Base-by-base conservation (phyloP, 2,888 invertebrate genomes). In the Drosophila melanosoma region DNA sequence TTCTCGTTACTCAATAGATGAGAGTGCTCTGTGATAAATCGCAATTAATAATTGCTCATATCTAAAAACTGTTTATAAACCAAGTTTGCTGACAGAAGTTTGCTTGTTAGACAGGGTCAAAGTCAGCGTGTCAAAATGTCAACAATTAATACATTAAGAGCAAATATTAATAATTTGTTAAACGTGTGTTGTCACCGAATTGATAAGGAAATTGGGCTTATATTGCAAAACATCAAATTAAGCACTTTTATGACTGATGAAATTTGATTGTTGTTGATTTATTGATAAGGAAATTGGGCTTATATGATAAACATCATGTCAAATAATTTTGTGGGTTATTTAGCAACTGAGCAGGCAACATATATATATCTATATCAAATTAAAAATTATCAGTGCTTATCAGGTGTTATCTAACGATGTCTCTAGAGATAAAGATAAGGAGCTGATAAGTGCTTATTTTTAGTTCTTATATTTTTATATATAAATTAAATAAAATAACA, bases 401-500 rank as follows among this genome's bases (percentile, higher is more conserved):
- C 69, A 26, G 38, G 26, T 20, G 12, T 3, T 32, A 78, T 58
- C 70, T 73, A 80, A 81, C 60, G 81, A 77, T 66, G 73, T 66
- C 53, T 71, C 4, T n/a, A 11, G 17, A 56, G 76, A 52, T 60
- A 60, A 64, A 64, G 45, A 48, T 29, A 29, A 8, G 2, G 52
- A 23, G 7, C 23, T 45, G 45, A 45, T 15, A 45, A 15, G 1
- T 15, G 20, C 45, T 45, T 23, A 20, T 23, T 45, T 20, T 45
- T 23, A 15, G 20, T 1, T 23, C 20, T 20, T 45, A 23, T 23
- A 15, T 8, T n/a, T 23, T 8, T n/a, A 40, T 40, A n/a, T 4
- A 40, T 40, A 40, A 40, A 0, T 40, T 10, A 40, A 40, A 40
- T 40, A 0, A n/a, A n/a, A n/a, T 10, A n/a, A 10, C 23, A 45